These are phyloP conservation scores for Sinopyrophorus schimmeli DNA, from an alignment of 2,888 invertebrate species.

Conservation along the genomic window DNA sequence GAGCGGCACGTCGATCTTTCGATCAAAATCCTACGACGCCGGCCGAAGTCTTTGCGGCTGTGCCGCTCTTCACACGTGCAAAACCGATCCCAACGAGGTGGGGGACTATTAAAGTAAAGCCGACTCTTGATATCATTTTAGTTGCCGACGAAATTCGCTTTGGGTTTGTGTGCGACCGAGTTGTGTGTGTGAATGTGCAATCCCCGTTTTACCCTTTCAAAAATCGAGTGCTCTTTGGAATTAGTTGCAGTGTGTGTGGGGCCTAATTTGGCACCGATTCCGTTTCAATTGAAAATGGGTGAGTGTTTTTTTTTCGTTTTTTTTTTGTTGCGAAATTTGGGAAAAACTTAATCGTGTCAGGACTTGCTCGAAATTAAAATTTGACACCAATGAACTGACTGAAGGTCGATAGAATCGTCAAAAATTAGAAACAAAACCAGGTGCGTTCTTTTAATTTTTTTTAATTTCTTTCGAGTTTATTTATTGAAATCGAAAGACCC, in stretches of 20 bases:
- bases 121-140: constrained; percentile 9
- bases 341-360: not conserved
- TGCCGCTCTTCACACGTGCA: constrained; percentile 18
- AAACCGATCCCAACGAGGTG: constrained; percentile 4
- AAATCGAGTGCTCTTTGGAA: not conserved
- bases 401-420: not conserved
- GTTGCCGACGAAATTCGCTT: constrained; percentile 20
- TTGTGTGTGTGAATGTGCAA: not conserved
- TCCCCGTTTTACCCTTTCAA: not conserved
- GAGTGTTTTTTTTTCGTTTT: not conserved
- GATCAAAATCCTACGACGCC: not conserved
- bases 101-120: constrained; percentile 17
- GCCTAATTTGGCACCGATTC: not conserved
- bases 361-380: constrained; percentile 2
- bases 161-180: not conserved
- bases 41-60: constrained; percentile 3
- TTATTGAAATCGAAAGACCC: too few relatives aligned
- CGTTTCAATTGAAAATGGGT: constrained; percentile 16
- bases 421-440: constrained; percentile 1
- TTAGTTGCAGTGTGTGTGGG: not conserved
- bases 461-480: too few relatives aligned
- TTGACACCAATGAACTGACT: not conserved
- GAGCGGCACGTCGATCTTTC: constrained; percentile 15
- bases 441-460: not conserved
- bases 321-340: not conserved